Evolutionary conservation across 2,888 invertebrate genomes (phyloP), one percentile per base, ranked within the genome.

Genomic region (Seladonia tumulorum): DNA sequence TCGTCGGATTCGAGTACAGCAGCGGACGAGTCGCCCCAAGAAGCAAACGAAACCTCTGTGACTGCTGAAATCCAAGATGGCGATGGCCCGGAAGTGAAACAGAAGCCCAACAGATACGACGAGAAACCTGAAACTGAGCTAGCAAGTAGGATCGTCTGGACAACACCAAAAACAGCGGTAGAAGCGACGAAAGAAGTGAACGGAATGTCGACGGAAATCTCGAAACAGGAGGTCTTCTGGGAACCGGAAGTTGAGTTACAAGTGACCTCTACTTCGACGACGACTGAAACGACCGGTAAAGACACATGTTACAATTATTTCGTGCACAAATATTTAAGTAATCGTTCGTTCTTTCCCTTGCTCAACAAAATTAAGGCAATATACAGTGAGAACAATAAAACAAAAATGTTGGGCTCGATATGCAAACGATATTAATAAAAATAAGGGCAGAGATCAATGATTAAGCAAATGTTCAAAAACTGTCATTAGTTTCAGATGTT

Each of bases 111-210:
- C 16, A 90, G 89, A 42, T 22, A 76, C 0, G 78, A 83, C 5
- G 90, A 88, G 7, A 89, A 83, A 5, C 45, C 79, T 1, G 82
- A 57, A 57, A 74, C 47, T 79, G 89, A 91, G 81, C 71, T 90
- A 0, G 88, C 92, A 1, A 93, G 93, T 82, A 91, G 80, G 63
- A 91, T 94, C 14, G 80, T 92, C 0, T 93, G 93, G 94, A 93
- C 94, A 0, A 94, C 93, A 18, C 91, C 92, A 12, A 91, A 85
- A 74, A 60, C 81, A 7, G 76, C 39, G 2, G 35, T n/a, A 42
- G 89, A 87, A 63, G 49, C 75, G 35, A 73, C 60, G 3, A 87
- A 75, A 60, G 35, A 45, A 29, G 7, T 22, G 2, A 82, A 84
- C 18, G 78, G 86, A 25, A 79, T 53, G 29, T 45, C 82, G 16